Conservation (phyloP, 2,888 invertebrate genomes). For the Mylabris sibirica region DNA sequence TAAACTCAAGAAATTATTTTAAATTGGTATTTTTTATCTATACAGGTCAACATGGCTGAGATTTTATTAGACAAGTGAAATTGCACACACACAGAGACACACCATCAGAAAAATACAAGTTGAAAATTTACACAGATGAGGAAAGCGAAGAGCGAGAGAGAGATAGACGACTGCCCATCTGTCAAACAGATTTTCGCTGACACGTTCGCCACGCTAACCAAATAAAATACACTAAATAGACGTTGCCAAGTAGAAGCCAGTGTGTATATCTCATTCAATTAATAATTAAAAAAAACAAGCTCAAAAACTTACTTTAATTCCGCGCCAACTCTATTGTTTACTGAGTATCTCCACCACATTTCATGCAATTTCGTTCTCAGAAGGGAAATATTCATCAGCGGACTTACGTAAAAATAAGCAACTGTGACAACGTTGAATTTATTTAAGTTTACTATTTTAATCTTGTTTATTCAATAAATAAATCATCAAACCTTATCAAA, state of each 20-base stretch:
- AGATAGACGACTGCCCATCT: neutral
- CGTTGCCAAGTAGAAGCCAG: neutral
- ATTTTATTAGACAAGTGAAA: conserved; percentile 26
- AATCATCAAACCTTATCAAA: neutral
- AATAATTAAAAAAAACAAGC: too few species aligned
- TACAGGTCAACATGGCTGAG: conserved; percentile 61
- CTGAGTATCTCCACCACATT: too few species aligned
- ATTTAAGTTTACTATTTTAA: too few species aligned
- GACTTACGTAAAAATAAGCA: too few species aligned
- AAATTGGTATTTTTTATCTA: conserved; percentile 51
- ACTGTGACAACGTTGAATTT: too few species aligned
- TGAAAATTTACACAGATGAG: conserved; percentile 2
- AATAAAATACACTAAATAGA: neutral
- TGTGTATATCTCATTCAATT: too few species aligned
- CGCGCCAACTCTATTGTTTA: too few species aligned
- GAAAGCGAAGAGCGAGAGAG: neutral
- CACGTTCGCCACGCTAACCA: neutral
- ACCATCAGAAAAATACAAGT: neutral
- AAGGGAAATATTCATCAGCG: too few species aligned
- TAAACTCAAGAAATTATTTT: conserved; percentile 53
- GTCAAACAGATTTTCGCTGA: neutral
- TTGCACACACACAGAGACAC: neutral
- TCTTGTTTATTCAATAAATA: neutral
- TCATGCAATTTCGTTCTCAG: too few species aligned
- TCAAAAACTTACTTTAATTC: too few species aligned